Evolutionary conservation across 30 jellyfish, hydroid and myxozoan species (phyloP), one percentile per base, ranked within the genome.

Genomic region (Hydractinia symbiolongicarpus): DNA sequence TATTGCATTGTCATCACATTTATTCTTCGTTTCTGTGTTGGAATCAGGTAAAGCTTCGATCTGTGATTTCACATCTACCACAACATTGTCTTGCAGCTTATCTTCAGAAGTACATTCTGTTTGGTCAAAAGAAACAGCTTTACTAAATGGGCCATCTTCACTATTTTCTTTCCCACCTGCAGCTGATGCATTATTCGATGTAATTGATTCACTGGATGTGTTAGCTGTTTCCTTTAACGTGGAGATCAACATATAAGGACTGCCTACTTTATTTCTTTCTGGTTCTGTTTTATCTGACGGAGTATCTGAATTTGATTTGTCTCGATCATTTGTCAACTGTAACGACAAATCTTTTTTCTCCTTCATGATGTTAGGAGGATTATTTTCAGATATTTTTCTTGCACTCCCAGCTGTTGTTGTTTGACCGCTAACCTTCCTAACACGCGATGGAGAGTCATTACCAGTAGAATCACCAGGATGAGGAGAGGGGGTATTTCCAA

Each of bases 401-500:
- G 69, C 17, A 58, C 69, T 3, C 17, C 17, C 69, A 13, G 19
- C 19, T 11, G 19, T 16, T 13, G 15, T 58, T 11, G 69, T 58
- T 13, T 13, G 19, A 58, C 19, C 19, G 3, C 69, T 58, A n/a
- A 51, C 40, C 40, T 13, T 64, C 40, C 74, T 44, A n/a, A n/a
- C 74, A 7, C 19, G 52, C 19, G 74, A 44, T n/a, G 74, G 74
- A 4, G 74, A 64, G 17, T 64, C 40, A 64, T 64, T 64, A 30
- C 44, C 44, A n/a, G 19, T 51, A 7, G 74, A 64, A n/a, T 19
- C 83, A n/a, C 57, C 84, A 19, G 64, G 40, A 57, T 15, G 51
- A 7, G 83, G 83, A 79, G 83, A 30, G 50, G 95, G 95, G 55
- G 88, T 81, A 5, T 86, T 89, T 17, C 96, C 96, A 11, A 84